A percentile compares a stretch with the other conserved stretches of the same genome.
Evolutionary conservation across 1,140 invertebrate genomes (phyloP).

Genomic region (Sesamia nonagrioides): DNA sequence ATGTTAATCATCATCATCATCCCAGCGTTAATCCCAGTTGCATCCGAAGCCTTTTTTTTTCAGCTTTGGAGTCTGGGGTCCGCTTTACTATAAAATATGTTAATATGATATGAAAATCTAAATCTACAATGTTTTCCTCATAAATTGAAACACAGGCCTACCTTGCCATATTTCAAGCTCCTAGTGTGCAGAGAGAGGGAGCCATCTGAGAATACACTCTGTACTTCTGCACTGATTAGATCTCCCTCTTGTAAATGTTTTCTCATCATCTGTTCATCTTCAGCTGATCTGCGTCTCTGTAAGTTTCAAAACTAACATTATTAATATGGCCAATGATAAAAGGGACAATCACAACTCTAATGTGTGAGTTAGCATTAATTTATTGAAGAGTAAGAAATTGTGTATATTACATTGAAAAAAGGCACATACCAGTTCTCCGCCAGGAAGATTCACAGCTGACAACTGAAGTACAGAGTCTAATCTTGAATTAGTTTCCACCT

Average conservation of each 20-base stretch:
- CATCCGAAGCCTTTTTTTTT: no score
- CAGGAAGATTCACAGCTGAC: constrained; percentile 98
- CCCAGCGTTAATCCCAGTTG: no score
- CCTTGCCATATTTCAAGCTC: constrained; percentile 99
- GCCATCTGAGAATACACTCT: constrained; percentile 97
- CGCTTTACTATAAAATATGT: no score
- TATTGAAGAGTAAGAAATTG: neutral
- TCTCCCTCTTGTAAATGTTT: constrained; percentile 98
- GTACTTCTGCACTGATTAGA: constrained; percentile 98
- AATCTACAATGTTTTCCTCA: no score
- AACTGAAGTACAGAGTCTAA: constrained; percentile 96
- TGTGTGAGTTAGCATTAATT: no score
- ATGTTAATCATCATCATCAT: no score
- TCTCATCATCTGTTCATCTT: constrained; percentile 99
- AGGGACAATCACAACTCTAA: no score
- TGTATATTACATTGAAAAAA: neutral
- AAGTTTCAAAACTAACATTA: constrained; percentile 39
- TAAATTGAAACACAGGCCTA: constrained; percentile 67
- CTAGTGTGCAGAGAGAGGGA: constrained; percentile 97
- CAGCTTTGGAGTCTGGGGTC: no score
- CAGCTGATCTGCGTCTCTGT: constrained; percentile 95
- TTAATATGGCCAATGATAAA: neutral
- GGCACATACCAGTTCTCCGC: constrained; percentile 94
- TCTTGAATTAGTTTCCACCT: constrained; percentile 97
- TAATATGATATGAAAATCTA: no score